phyloP scores from a whole-genome alignment of 2,797 vertebrate genomes.

The Philypnodon macrostomus region DNA sequence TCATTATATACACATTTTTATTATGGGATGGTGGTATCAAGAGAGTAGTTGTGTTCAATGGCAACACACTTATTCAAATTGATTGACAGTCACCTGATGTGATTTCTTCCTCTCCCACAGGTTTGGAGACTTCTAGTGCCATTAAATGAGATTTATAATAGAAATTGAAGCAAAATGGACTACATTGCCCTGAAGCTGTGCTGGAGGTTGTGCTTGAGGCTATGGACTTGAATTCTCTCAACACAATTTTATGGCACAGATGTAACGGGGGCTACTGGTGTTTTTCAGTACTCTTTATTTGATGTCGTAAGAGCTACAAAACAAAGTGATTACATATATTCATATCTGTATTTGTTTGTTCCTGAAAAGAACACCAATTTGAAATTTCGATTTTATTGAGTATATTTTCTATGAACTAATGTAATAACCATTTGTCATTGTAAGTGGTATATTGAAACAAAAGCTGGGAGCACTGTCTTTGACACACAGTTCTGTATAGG shows the following conservation, averaged over 20 bases:
- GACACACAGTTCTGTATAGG: constrained; percentile 3
- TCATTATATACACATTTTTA: no score
- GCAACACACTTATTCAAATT: no score
- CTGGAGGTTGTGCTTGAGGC: neutral
- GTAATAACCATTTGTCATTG: neutral
- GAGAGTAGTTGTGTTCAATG: no score
- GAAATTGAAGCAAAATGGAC: constrained; percentile 2
- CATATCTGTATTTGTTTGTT: no score
- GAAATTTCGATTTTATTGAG: neutral
- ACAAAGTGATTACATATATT: neutral
- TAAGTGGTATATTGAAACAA: neutral
- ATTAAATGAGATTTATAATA: neutral
- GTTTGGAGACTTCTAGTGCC: constrained; percentile 61
- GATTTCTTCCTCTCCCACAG: constrained; percentile 25
- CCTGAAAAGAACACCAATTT: no score
- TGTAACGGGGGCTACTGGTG: neutral
- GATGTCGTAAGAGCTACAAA: neutral
- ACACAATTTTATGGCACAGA: neutral
- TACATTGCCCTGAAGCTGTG: neutral
- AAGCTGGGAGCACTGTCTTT: neutral
- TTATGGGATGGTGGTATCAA: no score
- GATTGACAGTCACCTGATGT: neutral
- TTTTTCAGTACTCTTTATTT: no score
- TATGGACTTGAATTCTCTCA: neutral
- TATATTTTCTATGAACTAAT: constrained; percentile 3